Evolutionary conservation across 2,888 invertebrate species (phyloP).

Genomic region (Uloborus plumipes): DNA sequence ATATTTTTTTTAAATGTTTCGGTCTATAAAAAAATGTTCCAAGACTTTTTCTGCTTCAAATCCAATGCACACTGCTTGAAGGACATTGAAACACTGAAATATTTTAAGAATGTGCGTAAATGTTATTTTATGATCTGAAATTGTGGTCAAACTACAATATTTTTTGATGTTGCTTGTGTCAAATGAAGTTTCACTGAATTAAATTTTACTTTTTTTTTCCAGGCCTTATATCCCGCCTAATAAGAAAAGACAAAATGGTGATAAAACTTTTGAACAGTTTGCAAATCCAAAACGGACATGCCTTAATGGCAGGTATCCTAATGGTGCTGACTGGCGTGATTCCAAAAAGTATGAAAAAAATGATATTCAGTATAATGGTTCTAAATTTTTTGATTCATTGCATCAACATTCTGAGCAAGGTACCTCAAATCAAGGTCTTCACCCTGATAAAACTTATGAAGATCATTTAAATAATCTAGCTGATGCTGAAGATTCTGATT

Average conservation of each 20-base stretch:
- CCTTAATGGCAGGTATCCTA: slow-evolving; percentile 23
- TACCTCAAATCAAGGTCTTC: slow-evolving; percentile 7
- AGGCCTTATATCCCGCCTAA: slow-evolving; percentile 23
- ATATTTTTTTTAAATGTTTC: no score
- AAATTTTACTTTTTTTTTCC: slow-evolving; percentile 3
- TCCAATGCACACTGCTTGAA: no score
- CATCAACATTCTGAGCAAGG: neutral
- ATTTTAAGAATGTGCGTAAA: no score
- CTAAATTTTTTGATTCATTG: neutral
- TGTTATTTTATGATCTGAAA: no score
- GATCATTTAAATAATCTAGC: slow-evolving; percentile 23
- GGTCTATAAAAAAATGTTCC: no score
- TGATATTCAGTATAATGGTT: neutral
- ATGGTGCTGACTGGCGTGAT: slow-evolving; percentile 11
- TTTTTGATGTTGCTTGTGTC: no score
- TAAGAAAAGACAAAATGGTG: slow-evolving; percentile 60
- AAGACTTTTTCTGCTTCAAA: no score
- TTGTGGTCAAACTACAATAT: no score
- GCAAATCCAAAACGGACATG: slow-evolving; percentile 55
- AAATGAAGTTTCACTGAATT: neutral
- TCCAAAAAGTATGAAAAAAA: slow-evolving; percentile 1
- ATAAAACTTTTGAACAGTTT: slow-evolving; percentile 41
- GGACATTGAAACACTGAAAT: no score
- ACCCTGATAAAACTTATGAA: slow-evolving; percentile 41
- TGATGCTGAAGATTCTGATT: slow-evolving; percentile 27